Evolutionary conservation across 2,888 invertebrate species (phyloP).

Genomic region (Cataglyphis rosenhaueri): DNA sequence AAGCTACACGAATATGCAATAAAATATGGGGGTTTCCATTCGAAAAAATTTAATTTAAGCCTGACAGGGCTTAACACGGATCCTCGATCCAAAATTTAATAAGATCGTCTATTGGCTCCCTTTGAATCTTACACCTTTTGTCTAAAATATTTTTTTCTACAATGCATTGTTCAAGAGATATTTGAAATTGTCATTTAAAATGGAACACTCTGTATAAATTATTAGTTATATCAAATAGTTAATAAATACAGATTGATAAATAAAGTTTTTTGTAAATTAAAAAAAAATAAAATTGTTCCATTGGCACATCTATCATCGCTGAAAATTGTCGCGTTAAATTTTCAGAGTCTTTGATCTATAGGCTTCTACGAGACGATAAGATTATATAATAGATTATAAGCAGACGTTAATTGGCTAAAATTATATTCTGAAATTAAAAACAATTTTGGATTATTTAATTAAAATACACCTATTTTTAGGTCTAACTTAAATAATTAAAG

Average conservation of each 20-base stretch:
- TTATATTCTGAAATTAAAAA: slow-evolving; percentile 15
- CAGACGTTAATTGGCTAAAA: slow-evolving; percentile 29
- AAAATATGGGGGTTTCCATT: no score
- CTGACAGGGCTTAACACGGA: no score
- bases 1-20: no score
- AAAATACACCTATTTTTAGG: not conserved
- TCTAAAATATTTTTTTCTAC: no score
- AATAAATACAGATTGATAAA: not conserved
- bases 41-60: no score
- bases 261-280: slow-evolving; percentile 47
- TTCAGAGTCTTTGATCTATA: slow-evolving; percentile 49
- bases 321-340: slow-evolving; percentile 43
- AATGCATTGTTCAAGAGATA: no score
- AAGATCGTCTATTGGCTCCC: no score
- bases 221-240: not conserved
- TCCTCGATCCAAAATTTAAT: no score
- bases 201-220: no score
- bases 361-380: slow-evolving; percentile 52
- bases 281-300: slow-evolving; percentile 48
- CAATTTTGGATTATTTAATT: not conserved
- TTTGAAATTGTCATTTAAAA: no score
- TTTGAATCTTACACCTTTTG: no score
- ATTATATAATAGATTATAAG: slow-evolving; percentile 55
- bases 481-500: not conserved
- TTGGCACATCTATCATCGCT: slow-evolving; percentile 18